These are phyloP conservation scores for Dendrocincla tyrannina DNA, from an alignment of 2,797 vertebrate species.

Conservation along the genomic window DNA sequence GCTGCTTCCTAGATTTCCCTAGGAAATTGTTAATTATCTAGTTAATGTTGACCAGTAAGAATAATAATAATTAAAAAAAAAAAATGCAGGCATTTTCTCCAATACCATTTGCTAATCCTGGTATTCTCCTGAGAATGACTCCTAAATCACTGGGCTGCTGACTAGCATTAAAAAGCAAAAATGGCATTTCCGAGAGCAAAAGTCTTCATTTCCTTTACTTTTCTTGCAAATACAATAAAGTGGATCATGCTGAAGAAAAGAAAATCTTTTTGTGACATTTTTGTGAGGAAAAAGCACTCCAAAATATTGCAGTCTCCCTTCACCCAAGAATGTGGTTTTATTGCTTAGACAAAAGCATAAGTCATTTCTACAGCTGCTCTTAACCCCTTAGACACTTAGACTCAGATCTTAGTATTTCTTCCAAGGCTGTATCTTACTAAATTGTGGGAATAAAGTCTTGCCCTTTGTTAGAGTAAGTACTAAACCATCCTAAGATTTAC, in stretches of 20 bases:
- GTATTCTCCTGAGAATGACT: neutral
- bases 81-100: neutral
- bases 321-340: slow-evolving; percentile 9
- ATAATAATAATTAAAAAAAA: neutral
- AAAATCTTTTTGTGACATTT: slow-evolving; percentile 42
- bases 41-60: neutral
- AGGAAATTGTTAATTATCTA: neutral
- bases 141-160: slow-evolving; percentile 11
- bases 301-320: neutral
- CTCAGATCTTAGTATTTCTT: neutral
- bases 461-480: slow-evolving; percentile 7
- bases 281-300: slow-evolving; percentile 38
- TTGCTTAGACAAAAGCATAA: slow-evolving; percentile 13
- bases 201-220: slow-evolving; percentile 53
- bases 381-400: neutral
- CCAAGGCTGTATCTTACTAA: neutral
- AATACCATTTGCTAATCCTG: neutral
- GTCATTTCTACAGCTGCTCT: slow-evolving; percentile 36
- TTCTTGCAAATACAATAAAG: neutral
- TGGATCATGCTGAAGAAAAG: neutral
- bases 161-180: neutral
- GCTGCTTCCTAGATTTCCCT: neutral
- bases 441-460: neutral
- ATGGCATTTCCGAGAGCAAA: neutral
- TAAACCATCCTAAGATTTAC: slow-evolving; percentile 1